Percentiles rank a stretch among this genome's conserved stretches.
These are phyloP conservation scores for Phoenicopterus ruber DNA, from an alignment of 2,113 vertebrate genomes.

Conservation along the genomic window DNA sequence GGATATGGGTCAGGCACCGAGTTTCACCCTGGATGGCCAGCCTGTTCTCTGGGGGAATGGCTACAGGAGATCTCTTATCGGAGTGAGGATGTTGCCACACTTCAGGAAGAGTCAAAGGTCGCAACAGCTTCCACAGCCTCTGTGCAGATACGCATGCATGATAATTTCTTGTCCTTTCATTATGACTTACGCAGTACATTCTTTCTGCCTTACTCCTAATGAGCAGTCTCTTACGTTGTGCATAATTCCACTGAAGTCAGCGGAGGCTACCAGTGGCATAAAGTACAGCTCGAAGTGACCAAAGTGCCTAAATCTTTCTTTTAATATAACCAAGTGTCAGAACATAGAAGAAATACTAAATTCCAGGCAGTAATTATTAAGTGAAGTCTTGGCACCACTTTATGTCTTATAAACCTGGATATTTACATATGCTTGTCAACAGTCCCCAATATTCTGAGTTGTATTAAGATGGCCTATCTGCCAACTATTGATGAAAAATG, in stretches of 20 bases:
- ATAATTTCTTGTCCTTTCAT: background rate
- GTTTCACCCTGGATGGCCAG: background rate
- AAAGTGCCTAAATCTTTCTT: background rate
- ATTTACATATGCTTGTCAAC: background rate
- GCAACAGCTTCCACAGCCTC: background rate
- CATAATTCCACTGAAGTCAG: background rate
- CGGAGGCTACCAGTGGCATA: background rate
- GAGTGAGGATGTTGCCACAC: background rate
- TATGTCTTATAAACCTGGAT: background rate
- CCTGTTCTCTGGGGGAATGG: background rate
- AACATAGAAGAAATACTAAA: background rate
- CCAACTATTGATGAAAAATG: background rate
- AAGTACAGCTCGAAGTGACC: background rate
- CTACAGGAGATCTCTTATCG: background rate
- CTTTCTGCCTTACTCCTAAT: background rate
- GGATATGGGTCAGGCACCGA: background rate
- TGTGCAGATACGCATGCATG: background rate
- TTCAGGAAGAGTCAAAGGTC: background rate
- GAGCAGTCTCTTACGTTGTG: background rate
- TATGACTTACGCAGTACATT: background rate
- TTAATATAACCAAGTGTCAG: background rate
- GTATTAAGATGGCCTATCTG: background rate
- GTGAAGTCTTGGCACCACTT: background rate
- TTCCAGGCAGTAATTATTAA: background rate
- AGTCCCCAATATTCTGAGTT: background rate